phyloP scores from a whole-genome alignment of 37 sponge, comb jelly and placozoan species.

The Eunapius fragilis region DNA sequence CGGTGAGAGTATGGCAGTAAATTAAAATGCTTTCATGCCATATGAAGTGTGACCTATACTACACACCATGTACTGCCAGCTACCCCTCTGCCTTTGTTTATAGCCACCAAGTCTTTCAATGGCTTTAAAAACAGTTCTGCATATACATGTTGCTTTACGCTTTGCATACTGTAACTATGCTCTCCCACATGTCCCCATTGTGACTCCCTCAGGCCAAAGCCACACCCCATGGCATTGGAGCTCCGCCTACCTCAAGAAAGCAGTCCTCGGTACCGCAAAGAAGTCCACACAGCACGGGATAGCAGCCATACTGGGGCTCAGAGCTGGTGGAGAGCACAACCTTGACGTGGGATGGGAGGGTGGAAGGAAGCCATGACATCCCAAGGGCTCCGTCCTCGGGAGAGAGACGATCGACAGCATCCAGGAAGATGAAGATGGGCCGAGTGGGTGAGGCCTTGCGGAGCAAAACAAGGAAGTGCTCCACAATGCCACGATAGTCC shows the following conservation, averaged over 20 bases:
- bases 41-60: too few species aligned
- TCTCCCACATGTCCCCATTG: too few species aligned
- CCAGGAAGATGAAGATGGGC: slow-evolving; percentile 69
- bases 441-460: slow-evolving; percentile 1
- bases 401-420: slow-evolving; percentile 79
- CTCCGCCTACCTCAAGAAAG: slow-evolving; percentile 41
- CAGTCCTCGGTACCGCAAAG: neutral
- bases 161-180: too few species aligned
- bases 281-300: neutral
- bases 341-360: slow-evolving; percentile 73
- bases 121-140: too few species aligned
- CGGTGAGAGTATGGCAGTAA: neutral
- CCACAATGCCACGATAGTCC: slow-evolving; percentile 37
- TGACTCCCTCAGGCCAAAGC: neutral
- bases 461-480: slow-evolving; percentile 28
- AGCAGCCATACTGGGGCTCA: slow-evolving; percentile 55
- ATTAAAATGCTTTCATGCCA: too few species aligned
- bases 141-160: too few species aligned
- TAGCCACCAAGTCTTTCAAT: too few species aligned
- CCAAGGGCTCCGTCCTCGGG: slow-evolving; percentile 68
- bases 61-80: too few species aligned
- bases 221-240: neutral
- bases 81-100: too few species aligned
- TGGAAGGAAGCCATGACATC: slow-evolving; percentile 76
- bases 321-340: slow-evolving; percentile 66